phyloP scores from a whole-genome alignment of 2,113 vertebrate species.

The Rhinopomastus cyanomelas region DNA sequence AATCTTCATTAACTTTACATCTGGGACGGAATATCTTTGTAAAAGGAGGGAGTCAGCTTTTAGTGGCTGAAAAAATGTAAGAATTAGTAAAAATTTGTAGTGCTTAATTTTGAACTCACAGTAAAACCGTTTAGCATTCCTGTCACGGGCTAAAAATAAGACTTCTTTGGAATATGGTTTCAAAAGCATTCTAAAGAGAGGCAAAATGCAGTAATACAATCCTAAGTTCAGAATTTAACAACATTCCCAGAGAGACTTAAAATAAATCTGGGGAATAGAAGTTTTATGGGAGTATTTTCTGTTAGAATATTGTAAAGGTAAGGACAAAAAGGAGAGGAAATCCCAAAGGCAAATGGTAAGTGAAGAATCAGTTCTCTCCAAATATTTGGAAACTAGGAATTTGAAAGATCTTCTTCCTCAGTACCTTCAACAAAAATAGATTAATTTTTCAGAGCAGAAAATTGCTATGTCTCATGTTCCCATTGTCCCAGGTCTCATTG shows the following conservation, averaged over 20 bases:
- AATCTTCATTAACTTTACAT: not conserved
- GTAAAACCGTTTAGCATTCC: too few relatives aligned
- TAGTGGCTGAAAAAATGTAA: not conserved
- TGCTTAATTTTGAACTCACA: not conserved
- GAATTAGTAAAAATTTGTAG: too few relatives aligned
- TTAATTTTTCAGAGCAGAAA: not conserved
- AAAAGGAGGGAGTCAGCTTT: not conserved
- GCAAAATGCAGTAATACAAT: slow-evolving; percentile 49
- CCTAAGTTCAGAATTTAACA: slow-evolving; percentile 61
- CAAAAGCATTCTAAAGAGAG: slow-evolving; percentile 55
- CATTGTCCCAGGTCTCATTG: too few relatives aligned
- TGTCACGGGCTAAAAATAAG: slow-evolving; percentile 30
- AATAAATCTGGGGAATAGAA: slow-evolving; percentile 54
- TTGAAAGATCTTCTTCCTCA: not conserved
- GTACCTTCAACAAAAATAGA: not conserved
- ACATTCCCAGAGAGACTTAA: slow-evolving; percentile 19
- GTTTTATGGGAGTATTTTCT: not conserved
- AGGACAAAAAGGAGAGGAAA: not conserved
- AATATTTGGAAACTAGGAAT: not conserved
- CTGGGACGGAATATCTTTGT: not conserved
- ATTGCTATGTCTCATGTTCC: not conserved
- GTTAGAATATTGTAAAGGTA: not conserved
- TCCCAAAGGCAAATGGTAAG: not conserved
- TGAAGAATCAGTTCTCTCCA: not conserved
- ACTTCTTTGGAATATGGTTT: slow-evolving; percentile 28